phyloP scores from a whole-genome alignment of 2,888 invertebrate species.

The Patella caerulea region DNA sequence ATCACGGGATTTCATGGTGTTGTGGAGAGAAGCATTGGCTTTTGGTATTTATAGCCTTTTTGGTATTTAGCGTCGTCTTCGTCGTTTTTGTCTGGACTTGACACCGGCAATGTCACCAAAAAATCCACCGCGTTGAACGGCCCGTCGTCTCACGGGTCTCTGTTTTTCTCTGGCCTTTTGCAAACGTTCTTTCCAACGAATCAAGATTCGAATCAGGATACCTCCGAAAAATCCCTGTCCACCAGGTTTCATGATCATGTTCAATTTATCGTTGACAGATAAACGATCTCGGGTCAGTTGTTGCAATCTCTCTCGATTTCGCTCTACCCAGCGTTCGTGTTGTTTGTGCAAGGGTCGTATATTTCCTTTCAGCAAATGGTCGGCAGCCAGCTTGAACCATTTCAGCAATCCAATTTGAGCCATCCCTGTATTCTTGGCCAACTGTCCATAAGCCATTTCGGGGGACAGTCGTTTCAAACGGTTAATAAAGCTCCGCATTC shows the following conservation, averaged over 20 bases:
- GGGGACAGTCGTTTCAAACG: background rate
- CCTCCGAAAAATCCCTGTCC: background rate
- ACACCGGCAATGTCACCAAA: accelerated
- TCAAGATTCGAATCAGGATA: background rate
- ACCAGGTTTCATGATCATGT: background rate
- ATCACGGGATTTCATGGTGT: too few relatives aligned
- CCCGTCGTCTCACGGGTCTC: background rate
- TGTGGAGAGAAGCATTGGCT: too few relatives aligned
- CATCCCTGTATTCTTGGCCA: background rate
- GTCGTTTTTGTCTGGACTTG: too few relatives aligned
- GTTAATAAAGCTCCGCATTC: background rate
- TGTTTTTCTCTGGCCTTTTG: background rate
- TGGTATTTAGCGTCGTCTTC: too few relatives aligned
- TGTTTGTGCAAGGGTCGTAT: background rate
- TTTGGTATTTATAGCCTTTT: too few relatives aligned
- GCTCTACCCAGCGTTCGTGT: background rate
- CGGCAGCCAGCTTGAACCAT: background rate
- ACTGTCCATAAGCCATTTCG: background rate
- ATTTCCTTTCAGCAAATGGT: background rate
- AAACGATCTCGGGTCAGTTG: background rate
- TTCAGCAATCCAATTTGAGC: background rate
- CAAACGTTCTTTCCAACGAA: background rate
- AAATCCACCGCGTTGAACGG: background rate
- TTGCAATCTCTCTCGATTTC: background rate
- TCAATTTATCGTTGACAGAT: background rate